Evolutionary conservation across 2,888 invertebrate species (phyloP).

Genomic region (Alitta virens): DNA sequence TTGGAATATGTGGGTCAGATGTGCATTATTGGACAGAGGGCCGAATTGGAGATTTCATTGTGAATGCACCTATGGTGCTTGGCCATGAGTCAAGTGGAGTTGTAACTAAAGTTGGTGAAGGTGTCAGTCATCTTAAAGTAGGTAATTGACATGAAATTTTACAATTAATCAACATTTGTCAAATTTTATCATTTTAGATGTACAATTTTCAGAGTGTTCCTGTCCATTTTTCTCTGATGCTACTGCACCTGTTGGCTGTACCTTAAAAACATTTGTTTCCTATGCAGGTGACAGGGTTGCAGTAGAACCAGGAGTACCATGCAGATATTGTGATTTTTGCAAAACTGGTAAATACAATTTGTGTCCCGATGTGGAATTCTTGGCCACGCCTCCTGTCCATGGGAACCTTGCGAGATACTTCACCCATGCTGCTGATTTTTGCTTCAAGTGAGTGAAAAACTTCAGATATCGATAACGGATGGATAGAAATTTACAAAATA

Average conservation of each 20-base stretch:
- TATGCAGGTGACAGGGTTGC: conserved; percentile 81
- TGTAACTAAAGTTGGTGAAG: conserved; percentile 67
- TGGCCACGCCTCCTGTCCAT: conserved; percentile 92
- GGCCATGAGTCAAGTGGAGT: conserved; percentile 81
- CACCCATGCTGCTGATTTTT: conserved; percentile 71
- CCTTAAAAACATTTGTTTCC: not conserved
- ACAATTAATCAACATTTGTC: too few relatives aligned
- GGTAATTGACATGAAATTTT: conserved; percentile 60
- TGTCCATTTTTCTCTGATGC: too few relatives aligned
- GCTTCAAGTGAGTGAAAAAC: conserved; percentile 61
- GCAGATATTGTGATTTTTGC: conserved; percentile 80
- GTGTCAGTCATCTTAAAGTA: conserved; percentile 61
- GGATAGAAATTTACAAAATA: too few relatives aligned
- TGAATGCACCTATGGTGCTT: conserved; percentile 86
- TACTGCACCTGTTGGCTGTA: too few relatives aligned
- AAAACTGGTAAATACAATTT: conserved; percentile 87
- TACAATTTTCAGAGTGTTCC: too few relatives aligned
- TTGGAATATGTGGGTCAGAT: conserved; percentile 93
- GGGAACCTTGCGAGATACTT: conserved; percentile 86
- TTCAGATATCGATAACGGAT: too few relatives aligned
- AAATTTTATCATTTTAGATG: too few relatives aligned
- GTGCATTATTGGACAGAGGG: conserved; percentile 88
- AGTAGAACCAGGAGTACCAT: conserved; percentile 86
- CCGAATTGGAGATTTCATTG: conserved; percentile 80
- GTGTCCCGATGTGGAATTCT: conserved; percentile 82